Conservation (phyloP, 2,888 invertebrate species). For the Cantharis rustica region DNA sequence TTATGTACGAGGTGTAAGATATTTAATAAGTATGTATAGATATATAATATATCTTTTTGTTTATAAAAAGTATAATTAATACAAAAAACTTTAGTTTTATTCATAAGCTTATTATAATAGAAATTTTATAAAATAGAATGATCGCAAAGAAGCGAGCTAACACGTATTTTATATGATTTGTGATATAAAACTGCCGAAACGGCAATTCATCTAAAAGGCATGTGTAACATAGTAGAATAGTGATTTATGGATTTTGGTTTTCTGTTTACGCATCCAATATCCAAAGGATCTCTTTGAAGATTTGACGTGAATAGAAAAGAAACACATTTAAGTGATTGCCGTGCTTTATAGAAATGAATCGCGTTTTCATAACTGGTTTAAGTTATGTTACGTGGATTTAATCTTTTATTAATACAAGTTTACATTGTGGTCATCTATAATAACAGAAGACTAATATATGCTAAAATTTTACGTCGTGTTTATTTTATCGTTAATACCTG, state of each 20-base stretch:
- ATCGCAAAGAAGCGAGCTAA: not conserved
- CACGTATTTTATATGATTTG: slow-evolving; percentile 39
- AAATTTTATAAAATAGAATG: not conserved
- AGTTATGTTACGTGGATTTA: not conserved
- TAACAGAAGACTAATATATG: not conserved
- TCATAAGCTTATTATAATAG: not conserved
- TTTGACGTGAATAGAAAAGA: slow-evolving; percentile 41
- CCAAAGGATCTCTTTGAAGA: slow-evolving; percentile 42
- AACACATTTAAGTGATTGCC: slow-evolving; percentile 39
- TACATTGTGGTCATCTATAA: not conserved
- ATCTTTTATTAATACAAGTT: slow-evolving; percentile 4
- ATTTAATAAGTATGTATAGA: no score
- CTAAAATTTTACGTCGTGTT: not conserved
- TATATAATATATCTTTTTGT: no score
- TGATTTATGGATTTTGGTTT: slow-evolving; percentile 45
- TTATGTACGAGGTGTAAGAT: no score
- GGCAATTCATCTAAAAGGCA: slow-evolving; percentile 42
- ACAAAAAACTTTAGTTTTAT: not conserved
- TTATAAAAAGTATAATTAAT: not conserved
- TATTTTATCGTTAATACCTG: no score
- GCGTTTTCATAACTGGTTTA: slow-evolving; percentile 21
- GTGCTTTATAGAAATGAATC: slow-evolving; percentile 17
- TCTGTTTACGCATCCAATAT: slow-evolving; percentile 45
- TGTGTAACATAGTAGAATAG: slow-evolving; percentile 40
- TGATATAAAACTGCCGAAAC: slow-evolving; percentile 40